These are phyloP conservation scores for Tribolium madens DNA, from an alignment of 1,140 invertebrate genomes.

Conservation along the genomic window DNA sequence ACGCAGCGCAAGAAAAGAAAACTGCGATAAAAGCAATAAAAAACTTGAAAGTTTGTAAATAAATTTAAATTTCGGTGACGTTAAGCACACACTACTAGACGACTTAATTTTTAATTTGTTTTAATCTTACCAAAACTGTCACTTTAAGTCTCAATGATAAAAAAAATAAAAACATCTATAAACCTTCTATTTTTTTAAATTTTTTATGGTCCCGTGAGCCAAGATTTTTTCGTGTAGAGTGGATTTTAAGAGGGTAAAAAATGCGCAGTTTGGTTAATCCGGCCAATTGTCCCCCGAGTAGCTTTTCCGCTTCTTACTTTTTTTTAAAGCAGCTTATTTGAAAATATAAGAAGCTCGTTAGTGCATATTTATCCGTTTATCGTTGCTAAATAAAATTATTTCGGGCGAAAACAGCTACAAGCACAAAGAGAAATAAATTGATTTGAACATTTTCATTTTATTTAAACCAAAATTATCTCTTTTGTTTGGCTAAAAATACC, in stretches of 20 bases:
- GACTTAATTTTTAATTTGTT: too few relatives aligned
- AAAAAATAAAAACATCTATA: too few relatives aligned
- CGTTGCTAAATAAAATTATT: neutral
- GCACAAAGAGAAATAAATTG: conserved; percentile 10
- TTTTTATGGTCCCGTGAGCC: too few relatives aligned
- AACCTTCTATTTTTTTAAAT: too few relatives aligned
- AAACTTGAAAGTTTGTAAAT: neutral
- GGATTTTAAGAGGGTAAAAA: too few relatives aligned
- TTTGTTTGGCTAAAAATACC: conserved; percentile 12
- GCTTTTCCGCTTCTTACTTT: too few relatives aligned
- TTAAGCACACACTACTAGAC: too few relatives aligned
- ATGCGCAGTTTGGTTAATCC: too few relatives aligned
- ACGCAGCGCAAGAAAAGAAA: neutral
- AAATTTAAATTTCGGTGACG: neutral
- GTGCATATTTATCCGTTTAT: neutral
- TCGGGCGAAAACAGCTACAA: neutral
- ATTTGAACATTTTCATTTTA: neutral
- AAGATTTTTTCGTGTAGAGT: too few relatives aligned
- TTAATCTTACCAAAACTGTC: too few relatives aligned
- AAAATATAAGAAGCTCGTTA: neutral
- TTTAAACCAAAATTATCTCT: conserved; percentile 2
- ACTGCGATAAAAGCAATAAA: neutral
- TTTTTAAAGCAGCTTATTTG: neutral
- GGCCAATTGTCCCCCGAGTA: too few relatives aligned
- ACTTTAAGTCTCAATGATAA: too few relatives aligned